These are phyloP conservation scores for Bombyx mandarina DNA, from an alignment of 1,140 invertebrate species.

Conservation along the genomic window DNA sequence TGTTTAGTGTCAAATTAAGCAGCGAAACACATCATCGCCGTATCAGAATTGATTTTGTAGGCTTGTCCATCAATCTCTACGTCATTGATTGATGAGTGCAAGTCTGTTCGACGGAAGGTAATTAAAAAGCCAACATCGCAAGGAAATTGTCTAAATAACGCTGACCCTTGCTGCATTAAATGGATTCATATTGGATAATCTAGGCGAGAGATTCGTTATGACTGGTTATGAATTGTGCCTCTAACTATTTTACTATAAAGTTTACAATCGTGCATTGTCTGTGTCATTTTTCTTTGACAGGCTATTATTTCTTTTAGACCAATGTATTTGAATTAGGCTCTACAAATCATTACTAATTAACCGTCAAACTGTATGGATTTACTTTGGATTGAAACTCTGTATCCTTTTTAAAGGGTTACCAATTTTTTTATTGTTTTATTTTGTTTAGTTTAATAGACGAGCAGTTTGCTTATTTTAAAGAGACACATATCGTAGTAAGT, in stretches of 20 bases:
- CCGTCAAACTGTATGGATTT: too few species aligned
- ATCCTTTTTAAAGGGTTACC: too few species aligned
- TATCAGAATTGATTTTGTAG: slow-evolving; percentile 49
- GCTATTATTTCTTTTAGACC: slow-evolving; percentile 28
- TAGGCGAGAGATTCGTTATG: slow-evolving; percentile 1
- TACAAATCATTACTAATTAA: neutral
- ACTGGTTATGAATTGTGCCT: slow-evolving; percentile 8
- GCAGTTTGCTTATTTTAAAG: too few species aligned
- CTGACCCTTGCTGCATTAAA: neutral
- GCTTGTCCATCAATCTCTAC: slow-evolving; percentile 55
- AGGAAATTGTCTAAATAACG: slow-evolving; percentile 8
- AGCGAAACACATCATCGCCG: slow-evolving; percentile 47
- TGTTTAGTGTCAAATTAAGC: slow-evolving; percentile 64
- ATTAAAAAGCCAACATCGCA: slow-evolving; percentile 44
- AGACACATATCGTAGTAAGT: too few species aligned
- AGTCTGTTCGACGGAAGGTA: slow-evolving; percentile 45
- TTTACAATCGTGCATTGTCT: slow-evolving; percentile 28
- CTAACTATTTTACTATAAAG: slow-evolving; percentile 33
- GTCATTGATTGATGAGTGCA: slow-evolving; percentile 62
- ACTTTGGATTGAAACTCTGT: too few species aligned
- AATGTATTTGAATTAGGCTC: neutral
- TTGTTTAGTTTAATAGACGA: too few species aligned
- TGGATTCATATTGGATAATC: too few species aligned
- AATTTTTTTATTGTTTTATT: too few species aligned
- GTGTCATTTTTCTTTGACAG: slow-evolving; percentile 35